These are phyloP conservation scores for Furcula furcula DNA, from an alignment of 2,888 invertebrate species.

Conservation along the genomic window DNA sequence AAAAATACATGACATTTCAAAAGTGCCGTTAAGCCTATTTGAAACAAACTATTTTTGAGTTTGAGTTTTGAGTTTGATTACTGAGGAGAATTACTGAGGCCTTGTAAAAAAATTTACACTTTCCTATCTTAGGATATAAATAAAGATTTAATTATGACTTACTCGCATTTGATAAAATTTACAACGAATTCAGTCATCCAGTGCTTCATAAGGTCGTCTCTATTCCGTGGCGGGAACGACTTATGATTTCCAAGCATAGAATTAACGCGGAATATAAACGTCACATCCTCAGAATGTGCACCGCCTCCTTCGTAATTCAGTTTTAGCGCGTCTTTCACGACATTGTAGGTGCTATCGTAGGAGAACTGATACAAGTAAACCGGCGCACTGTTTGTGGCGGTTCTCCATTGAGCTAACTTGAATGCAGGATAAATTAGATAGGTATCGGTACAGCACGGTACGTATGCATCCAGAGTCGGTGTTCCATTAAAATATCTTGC, in stretches of 20 bases:
- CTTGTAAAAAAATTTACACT: no score
- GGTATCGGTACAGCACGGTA: conserved; percentile 15
- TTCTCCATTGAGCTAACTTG: conserved; percentile 17
- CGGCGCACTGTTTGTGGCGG: conserved; percentile 33
- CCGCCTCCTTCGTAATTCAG: conserved; percentile 50
- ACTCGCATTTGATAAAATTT: conserved; percentile 31
- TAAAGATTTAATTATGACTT: no score
- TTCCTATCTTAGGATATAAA: no score
- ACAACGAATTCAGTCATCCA: conserved; percentile 24
- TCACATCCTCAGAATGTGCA: conserved; percentile 67
- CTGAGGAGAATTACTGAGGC: no score
- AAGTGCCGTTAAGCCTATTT: no score
- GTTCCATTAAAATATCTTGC: conserved; percentile 20
- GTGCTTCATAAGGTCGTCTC: conserved; percentile 26
- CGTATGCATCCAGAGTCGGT: conserved; percentile 15
- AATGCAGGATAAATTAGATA: conserved; percentile 26
- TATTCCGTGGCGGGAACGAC: conserved; percentile 12
- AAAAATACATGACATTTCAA: no score
- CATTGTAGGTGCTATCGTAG: conserved; percentile 58
- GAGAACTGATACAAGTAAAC: conserved; percentile 67
- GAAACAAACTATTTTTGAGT: no score
- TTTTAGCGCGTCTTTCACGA: conserved; percentile 44
- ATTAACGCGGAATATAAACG: conserved; percentile 48
- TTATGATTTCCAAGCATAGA: conserved; percentile 11
- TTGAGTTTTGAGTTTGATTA: no score